These are phyloP conservation scores for Pampusana beccarii DNA, from an alignment of 2,113 vertebrate species.

Conservation along the genomic window DNA sequence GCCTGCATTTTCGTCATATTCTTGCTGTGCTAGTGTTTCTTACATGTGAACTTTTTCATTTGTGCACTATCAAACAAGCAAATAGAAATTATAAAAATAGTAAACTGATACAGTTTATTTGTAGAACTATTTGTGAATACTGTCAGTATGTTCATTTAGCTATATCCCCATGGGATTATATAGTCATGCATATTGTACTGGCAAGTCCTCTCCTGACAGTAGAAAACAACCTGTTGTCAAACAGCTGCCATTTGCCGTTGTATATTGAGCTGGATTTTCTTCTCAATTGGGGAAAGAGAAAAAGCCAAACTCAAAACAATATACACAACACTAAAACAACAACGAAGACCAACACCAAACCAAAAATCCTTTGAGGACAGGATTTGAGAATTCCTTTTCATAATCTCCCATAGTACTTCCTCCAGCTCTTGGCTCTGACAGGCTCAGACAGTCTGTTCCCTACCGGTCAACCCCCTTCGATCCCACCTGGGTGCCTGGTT, in stretches of 20 bases:
- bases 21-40: not conserved
- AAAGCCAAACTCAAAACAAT: not conserved
- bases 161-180: not conserved
- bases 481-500: not conserved
- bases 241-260: not conserved
- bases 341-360: not conserved
- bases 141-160: not conserved
- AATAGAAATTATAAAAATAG: not conserved
- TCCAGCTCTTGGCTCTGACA: not conserved
- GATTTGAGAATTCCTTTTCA: not conserved
- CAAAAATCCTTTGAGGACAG: not conserved
- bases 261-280: not conserved
- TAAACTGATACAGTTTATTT: not conserved
- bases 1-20: not conserved
- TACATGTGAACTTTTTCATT: not conserved
- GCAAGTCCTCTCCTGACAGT: not conserved
- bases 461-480: not conserved
- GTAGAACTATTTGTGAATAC: not conserved
- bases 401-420: not conserved
- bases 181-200: not conserved
- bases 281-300: not conserved
- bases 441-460: no score
- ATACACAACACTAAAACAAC: not conserved
- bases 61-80: not conserved
- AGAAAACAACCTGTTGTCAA: not conserved